Conservation (phyloP, 1,140 invertebrate species). For the Ladona fulva region DNA sequence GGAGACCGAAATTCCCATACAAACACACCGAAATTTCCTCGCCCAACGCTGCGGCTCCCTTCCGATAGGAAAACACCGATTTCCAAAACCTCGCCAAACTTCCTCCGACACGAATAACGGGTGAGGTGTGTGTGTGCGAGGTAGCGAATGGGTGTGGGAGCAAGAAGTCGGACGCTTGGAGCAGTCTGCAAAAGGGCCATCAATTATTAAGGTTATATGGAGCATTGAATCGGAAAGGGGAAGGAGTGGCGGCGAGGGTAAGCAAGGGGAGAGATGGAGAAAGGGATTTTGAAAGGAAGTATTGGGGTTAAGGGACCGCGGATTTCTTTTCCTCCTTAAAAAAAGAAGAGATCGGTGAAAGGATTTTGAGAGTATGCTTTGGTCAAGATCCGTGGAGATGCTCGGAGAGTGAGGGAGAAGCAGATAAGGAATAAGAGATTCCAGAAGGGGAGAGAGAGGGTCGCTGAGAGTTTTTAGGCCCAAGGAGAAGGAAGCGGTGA, state of each 20-base stretch:
- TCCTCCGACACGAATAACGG: too few relatives aligned
- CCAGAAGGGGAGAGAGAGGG: neutral
- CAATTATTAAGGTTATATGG: constrained; percentile 4
- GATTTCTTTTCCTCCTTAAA: neutral
- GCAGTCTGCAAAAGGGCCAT: neutral
- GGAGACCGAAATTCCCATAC: too few relatives aligned
- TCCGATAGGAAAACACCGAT: too few relatives aligned
- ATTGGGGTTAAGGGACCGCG: neutral
- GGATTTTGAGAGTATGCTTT: neutral
- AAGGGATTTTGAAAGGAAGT: neutral
- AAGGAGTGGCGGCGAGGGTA: neutral
- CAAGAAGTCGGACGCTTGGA: neutral
- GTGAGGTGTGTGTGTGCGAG: too few relatives aligned
- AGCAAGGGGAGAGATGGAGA: neutral
- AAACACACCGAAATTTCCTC: too few relatives aligned
- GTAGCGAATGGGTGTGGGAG: too few relatives aligned
- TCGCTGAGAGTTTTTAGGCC: too few relatives aligned
- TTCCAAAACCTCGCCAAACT: too few relatives aligned
- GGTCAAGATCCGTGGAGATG: constrained; percentile 7
- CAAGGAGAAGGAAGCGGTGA: neutral
- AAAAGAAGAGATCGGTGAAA: neutral
- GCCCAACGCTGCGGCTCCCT: too few relatives aligned
- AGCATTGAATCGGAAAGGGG: neutral
- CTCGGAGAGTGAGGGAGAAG: neutral
- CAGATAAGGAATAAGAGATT: neutral